Evolutionary conservation across 1,140 invertebrate species (phyloP).

Genomic region (Bombus pyrosoma): DNA sequence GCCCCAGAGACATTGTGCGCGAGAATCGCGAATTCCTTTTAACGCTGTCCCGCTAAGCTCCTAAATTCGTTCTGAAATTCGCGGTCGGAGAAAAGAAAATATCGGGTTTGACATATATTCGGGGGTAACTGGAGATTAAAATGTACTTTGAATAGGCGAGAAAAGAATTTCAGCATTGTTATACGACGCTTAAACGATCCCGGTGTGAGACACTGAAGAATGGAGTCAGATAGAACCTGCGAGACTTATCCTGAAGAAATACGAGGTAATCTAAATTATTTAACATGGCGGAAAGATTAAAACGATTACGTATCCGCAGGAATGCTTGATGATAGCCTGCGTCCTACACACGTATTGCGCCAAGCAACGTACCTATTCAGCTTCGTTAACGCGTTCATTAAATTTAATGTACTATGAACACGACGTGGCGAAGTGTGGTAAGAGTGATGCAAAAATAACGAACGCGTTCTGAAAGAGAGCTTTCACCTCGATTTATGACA

Average conservation of each 20-base stretch:
- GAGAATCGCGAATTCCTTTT: slow-evolving; percentile 13
- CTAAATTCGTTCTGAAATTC: slow-evolving; percentile 1
- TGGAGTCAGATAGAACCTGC: neutral
- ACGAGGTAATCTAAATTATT: slow-evolving; percentile 40
- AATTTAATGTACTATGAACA: slow-evolving; percentile 27
- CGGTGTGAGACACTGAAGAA: neutral
- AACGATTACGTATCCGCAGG: slow-evolving; percentile 22
- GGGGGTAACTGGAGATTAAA: neutral
- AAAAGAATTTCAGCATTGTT: slow-evolving; percentile 10
- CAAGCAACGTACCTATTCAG: neutral
- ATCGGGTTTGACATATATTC: neutral
- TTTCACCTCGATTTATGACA: neutral
- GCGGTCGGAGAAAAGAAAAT: neutral
- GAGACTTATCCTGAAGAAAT: slow-evolving; percentile 16
- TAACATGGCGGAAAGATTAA: slow-evolving; percentile 45
- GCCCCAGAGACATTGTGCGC: neutral
- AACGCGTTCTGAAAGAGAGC: neutral
- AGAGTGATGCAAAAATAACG: neutral
- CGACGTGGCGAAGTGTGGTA: neutral
- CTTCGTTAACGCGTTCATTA: slow-evolving; percentile 47
- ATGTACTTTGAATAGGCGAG: neutral
- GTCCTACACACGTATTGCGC: slow-evolving; percentile 5
- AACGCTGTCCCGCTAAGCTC: neutral
- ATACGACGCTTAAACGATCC: slow-evolving; percentile 26
- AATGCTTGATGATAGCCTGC: neutral